phyloP scores from a whole-genome alignment of 2,113 vertebrate species.

The Platanista minor region DNA sequence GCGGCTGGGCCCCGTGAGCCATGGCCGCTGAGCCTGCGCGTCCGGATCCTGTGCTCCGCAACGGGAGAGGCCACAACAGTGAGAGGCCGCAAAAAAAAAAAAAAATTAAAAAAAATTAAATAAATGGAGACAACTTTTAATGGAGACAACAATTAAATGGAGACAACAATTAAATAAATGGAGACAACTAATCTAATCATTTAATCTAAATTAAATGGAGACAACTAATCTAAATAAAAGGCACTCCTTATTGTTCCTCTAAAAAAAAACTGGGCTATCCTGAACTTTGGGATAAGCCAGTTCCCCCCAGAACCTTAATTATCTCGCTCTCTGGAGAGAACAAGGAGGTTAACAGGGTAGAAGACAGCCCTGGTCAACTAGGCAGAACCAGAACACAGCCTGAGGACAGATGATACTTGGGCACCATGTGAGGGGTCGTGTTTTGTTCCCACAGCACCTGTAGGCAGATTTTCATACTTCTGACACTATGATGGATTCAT shows the following conservation, averaged over 20 bases:
- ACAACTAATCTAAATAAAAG: not conserved
- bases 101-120: not conserved
- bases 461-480: not conserved
- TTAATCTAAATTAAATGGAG: too few relatives aligned
- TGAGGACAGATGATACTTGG: not conserved
- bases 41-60: too few relatives aligned
- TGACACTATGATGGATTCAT: not conserved
- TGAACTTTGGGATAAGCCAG: not conserved
- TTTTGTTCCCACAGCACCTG: not conserved
- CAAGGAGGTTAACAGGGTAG: not conserved
- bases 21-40: too few relatives aligned
- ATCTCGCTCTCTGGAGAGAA: not conserved
- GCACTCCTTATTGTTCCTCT: not conserved
- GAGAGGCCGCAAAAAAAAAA: too few relatives aligned
- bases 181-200: not conserved
- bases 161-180: not conserved
- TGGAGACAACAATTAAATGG: too few relatives aligned
- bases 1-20: too few relatives aligned
- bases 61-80: too few relatives aligned
- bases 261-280: not conserved
- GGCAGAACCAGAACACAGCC: not conserved
- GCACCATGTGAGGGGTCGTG: not conserved
- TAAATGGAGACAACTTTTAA: too few relatives aligned
- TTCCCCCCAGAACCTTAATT: not conserved
- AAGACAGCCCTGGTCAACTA: not conserved